Evolutionary conservation across 2,113 vertebrate species (phyloP).

Genomic region (Vidua chalybeata): DNA sequence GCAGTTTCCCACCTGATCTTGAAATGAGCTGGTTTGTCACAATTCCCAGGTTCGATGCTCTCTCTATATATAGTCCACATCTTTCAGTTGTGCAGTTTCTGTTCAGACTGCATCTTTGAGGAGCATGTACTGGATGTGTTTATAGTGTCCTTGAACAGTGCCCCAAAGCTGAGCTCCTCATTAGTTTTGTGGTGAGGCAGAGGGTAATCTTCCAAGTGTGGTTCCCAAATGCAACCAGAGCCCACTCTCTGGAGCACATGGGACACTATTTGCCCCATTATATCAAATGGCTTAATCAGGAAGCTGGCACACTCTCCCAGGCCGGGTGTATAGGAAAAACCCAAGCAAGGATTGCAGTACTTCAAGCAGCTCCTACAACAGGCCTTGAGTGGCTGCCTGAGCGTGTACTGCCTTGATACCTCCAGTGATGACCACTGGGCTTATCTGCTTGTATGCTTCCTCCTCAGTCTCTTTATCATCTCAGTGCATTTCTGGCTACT

Average conservation of each 20-base stretch:
- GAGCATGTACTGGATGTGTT: background rate
- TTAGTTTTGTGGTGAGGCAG: background rate
- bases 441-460: background rate
- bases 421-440: background rate
- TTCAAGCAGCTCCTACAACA: background rate
- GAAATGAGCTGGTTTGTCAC: background rate
- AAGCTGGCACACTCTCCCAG: background rate
- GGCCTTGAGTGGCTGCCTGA: background rate
- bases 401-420: background rate
- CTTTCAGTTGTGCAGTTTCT: background rate
- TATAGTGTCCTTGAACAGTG: background rate
- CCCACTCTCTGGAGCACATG: background rate
- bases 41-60: background rate
- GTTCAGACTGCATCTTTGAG: background rate
- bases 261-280: background rate
- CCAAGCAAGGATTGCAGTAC: background rate
- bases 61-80: rapidly evolving
- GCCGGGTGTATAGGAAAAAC: background rate
- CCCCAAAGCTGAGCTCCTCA: background rate
- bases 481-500: background rate
- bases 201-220: background rate
- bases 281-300: background rate
- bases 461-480: background rate
- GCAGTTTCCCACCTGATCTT: background rate
- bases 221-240: background rate